Conservation (phyloP, 35 echinoderm and acorn worm genomes). For the Holothuria glaberrima region DNA sequence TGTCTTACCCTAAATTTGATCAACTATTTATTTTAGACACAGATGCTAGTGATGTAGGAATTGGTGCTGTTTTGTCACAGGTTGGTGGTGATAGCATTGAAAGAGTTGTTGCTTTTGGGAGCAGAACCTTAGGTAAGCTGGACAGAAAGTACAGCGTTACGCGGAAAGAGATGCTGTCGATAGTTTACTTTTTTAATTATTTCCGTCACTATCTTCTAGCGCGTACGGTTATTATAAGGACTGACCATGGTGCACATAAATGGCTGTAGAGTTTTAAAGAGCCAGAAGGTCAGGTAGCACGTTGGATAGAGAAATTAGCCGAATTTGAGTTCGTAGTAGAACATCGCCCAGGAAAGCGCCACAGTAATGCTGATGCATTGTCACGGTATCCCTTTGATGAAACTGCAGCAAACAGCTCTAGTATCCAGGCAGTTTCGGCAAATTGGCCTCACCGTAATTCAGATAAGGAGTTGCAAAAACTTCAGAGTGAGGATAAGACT, state of each 20-base stretch:
- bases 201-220: constrained; percentile 46
- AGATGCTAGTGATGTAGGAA: not conserved
- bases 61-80: not conserved
- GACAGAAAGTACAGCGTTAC: not conserved
- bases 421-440: not conserved
- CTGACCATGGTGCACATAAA: constrained; percentile 27
- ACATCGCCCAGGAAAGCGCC: constrained; percentile 47
- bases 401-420: not conserved
- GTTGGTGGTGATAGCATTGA: not conserved
- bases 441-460: not conserved
- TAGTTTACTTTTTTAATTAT: constrained; percentile 16
- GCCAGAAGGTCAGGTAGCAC: not conserved
- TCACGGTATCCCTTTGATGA: not conserved
- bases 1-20: not conserved
- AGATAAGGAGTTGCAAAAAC: not conserved
- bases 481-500: not conserved
- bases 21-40: not conserved
- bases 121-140: not conserved
- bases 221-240: constrained; percentile 9
- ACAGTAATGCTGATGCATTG: constrained; percentile 62
- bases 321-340: constrained; percentile 1
- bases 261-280: constrained; percentile 40
- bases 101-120: not conserved
- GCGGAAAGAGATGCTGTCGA: constrained; percentile 5
- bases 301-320: not conserved